Conservation (phyloP, 2,797 vertebrate species). For the Platyrinchus mystaceus region DNA sequence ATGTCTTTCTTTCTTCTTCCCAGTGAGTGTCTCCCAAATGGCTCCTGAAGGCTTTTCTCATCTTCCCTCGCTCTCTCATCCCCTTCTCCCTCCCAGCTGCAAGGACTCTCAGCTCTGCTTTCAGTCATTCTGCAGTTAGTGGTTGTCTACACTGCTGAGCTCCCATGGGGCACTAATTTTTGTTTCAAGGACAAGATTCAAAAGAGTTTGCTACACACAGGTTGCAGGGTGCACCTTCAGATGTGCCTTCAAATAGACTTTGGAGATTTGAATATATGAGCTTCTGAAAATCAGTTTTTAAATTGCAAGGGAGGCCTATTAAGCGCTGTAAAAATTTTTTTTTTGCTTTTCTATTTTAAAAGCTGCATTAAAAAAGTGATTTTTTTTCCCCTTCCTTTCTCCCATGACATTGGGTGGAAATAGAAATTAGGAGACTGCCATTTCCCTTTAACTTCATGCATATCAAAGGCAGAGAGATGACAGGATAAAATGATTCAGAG, state of each 20-base stretch:
- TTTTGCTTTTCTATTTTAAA: conserved; percentile 62
- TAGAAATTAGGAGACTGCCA: conserved; percentile 65
- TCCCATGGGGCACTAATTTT: conserved; percentile 77
- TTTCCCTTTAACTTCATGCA: conserved; percentile 68
- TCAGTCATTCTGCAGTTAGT: conserved; percentile 77
- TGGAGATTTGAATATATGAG: conserved; percentile 79
- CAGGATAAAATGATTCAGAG: conserved; percentile 52
- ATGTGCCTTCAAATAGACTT: conserved; percentile 79
- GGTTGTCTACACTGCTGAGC: conserved; percentile 73
- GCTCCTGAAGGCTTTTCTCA: conserved; percentile 84
- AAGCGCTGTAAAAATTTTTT: conserved; percentile 66
- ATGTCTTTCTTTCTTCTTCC: conserved; percentile 79
- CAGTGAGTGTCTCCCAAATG: conserved; percentile 77
- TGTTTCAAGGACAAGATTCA: conserved; percentile 84
- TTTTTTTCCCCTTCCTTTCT: conserved; percentile 26
- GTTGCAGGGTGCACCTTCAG: conserved; percentile 79
- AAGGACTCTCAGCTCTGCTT: conserved; percentile 79
- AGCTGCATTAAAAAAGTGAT: conserved; percentile 53
- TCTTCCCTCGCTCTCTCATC: conserved; percentile 85
- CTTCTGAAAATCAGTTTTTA: conserved; percentile 74
- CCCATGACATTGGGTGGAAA: conserved; percentile 67
- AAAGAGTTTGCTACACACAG: conserved; percentile 78
- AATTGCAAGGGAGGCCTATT: conserved; percentile 77
- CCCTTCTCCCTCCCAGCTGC: conserved; percentile 77
- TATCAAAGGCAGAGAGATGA: conserved; percentile 70